phyloP scores from a whole-genome alignment of 2,113 vertebrate genomes.

The Entomyzon cyanotis region DNA sequence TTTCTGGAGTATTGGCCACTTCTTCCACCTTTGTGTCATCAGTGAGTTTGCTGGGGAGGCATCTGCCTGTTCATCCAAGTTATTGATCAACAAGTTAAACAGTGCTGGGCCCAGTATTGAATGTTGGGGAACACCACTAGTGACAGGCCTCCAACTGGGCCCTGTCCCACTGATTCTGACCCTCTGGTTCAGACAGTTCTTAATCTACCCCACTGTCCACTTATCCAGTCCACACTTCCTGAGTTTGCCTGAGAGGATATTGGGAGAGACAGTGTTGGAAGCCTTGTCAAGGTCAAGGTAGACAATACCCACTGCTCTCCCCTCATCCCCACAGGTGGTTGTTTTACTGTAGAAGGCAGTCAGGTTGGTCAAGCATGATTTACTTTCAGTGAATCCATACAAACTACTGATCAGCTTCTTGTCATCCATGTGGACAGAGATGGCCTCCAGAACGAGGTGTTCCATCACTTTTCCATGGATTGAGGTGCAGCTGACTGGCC shows the following conservation, averaged over 20 bases:
- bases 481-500: too few species aligned
- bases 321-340: not conserved
- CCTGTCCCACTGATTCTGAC: not conserved
- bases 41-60: not conserved
- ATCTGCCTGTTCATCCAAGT: not conserved
- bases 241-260: not conserved
- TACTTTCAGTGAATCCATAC: not conserved
- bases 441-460: not conserved
- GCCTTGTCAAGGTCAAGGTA: fast-evolving
- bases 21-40: not conserved
- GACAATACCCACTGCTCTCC: not conserved
- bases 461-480: not conserved
- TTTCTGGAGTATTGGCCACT: fast-evolving
- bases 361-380: not conserved
- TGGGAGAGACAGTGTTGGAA: not conserved
- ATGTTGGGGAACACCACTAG: not conserved
- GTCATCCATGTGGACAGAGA: not conserved
- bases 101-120: not conserved
- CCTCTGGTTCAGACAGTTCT: not conserved
- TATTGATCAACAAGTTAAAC: not conserved
- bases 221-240: not conserved
- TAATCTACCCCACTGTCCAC: not conserved
- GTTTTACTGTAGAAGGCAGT: not conserved
- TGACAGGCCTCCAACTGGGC: not conserved
- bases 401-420: not conserved